Base-by-base conservation (phyloP, 2,888 invertebrate species). In the Allolobophora icterica region DNA sequence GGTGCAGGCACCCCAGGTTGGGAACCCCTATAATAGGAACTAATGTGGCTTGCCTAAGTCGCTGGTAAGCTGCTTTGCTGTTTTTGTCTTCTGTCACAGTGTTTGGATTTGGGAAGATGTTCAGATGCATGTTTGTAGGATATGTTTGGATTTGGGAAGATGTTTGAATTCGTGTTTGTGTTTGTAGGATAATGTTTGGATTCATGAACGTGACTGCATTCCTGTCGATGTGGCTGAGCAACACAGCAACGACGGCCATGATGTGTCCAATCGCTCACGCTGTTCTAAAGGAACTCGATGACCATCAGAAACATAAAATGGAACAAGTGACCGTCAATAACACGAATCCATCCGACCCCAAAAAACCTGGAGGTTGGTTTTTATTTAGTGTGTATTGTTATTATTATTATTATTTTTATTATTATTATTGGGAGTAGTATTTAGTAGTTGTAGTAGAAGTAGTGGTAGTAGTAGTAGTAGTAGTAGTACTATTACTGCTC, bases 211-310 rank as follows among this genome's bases (percentile, higher is more conserved):
- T 98, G 33, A 98, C 98, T 0, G 98, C 98, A 97, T 98, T 98
- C 94, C 97, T 98, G 93, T 98, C 98, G 0, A 98, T 98, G 98
- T 98, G 98, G 98, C 98, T 98, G 93, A 98, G 98, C 17, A 98
- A 98, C 95, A 98, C 98, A 0, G 98, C 98, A 0, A 98, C 95
- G 19, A 94, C 95, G 1, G 94, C 95, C 90, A 95, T 95, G 95
- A 95, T 95, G 95, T 92, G 95, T 13, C 95, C 95, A 2, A 94
- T 95, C 38, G 94, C 94, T 0, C 94, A 94, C 90, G 95, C 95
- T 24, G 94, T 95, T 19, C 92, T 95, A 13, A 96, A 97, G 94
- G 98, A 98, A 93, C 95, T 98, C 30, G 91, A 91, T 19, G 89
- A 90, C 15, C 89, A 91, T 33, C 45, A 90, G 45, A 91, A 90